phyloP scores from a whole-genome alignment of 2,888 invertebrate species.

The Smittia sp. region DNA sequence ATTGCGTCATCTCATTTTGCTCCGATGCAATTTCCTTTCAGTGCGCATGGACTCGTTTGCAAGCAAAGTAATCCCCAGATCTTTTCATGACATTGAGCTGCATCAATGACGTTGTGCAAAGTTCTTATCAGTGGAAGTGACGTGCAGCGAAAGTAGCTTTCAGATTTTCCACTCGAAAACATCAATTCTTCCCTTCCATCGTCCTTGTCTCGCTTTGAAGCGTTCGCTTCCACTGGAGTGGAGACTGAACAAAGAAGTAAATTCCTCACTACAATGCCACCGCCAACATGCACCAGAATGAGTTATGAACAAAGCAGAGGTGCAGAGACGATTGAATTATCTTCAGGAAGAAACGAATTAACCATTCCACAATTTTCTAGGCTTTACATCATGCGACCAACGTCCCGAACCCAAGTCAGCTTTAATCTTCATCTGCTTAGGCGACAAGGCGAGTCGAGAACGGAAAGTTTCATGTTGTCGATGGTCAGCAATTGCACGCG shows the following conservation, averaged over 20 bases:
- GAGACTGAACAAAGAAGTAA: background rate
- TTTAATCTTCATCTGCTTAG: too few relatives aligned
- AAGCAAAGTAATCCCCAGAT: background rate
- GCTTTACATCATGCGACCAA: too few relatives aligned
- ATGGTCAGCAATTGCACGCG: conserved; percentile 21
- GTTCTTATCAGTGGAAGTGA: background rate
- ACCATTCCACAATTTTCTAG: background rate
- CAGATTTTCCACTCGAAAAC: background rate
- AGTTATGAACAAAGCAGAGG: background rate
- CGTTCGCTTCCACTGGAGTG: background rate
- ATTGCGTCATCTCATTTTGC: background rate
- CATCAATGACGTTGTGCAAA: background rate
- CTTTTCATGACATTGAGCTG: conserved; percentile 8
- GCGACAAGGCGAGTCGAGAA: background rate
- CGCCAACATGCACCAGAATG: background rate
- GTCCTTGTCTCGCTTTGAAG: background rate
- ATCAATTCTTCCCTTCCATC: background rate
- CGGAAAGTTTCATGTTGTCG: conserved; percentile 12
- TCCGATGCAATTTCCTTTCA: background rate
- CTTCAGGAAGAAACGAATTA: conserved; percentile 26
- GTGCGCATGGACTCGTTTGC: background rate
- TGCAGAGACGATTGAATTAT: conserved; percentile 11
- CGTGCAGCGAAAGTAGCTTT: background rate
- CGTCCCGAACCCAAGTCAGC: too few relatives aligned
- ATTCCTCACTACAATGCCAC: background rate